These are phyloP conservation scores for Alloplasta piceator DNA, from an alignment of 2,888 invertebrate genomes.

Conservation along the genomic window DNA sequence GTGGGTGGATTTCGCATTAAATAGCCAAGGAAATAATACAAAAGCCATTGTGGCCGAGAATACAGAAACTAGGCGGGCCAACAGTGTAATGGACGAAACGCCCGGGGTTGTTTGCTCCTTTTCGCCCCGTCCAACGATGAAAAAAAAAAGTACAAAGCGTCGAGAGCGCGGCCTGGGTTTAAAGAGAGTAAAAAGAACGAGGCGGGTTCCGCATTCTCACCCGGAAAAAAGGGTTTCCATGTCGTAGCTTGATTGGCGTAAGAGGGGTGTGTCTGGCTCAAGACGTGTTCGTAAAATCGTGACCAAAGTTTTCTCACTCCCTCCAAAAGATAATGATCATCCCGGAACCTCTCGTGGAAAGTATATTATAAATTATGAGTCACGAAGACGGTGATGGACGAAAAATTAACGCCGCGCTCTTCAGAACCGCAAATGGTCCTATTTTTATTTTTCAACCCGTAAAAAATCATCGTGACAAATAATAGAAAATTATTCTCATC, in stretches of 20 bases:
- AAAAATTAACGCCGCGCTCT: too few species aligned
- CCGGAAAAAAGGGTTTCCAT: conserved; percentile 49
- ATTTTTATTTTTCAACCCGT: too few species aligned
- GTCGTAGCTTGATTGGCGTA: conserved; percentile 30
- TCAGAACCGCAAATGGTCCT: too few species aligned
- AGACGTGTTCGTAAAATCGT: conserved; percentile 4
- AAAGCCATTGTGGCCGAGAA: not conserved
- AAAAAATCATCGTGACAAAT: too few species aligned
- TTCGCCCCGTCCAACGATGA: not conserved
- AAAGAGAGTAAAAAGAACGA: not conserved
- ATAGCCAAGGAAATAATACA: too few species aligned
- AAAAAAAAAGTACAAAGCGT: not conserved
- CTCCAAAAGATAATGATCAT: not conserved
- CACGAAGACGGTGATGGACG: too few species aligned
- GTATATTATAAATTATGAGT: too few species aligned
- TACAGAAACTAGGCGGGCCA: conserved; percentile 7
- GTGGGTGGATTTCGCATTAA: too few species aligned
- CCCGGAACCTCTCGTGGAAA: not conserved
- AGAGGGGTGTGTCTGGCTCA: not conserved
- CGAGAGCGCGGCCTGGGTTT: not conserved
- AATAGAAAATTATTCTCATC: too few species aligned
- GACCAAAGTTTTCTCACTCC: not conserved
- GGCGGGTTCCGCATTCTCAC: not conserved
- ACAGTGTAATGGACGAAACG: not conserved
- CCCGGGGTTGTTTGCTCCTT: not conserved